These are phyloP conservation scores for Smutsia temminckii DNA, from an alignment of 2,797 vertebrate genomes.

Conservation along the genomic window DNA sequence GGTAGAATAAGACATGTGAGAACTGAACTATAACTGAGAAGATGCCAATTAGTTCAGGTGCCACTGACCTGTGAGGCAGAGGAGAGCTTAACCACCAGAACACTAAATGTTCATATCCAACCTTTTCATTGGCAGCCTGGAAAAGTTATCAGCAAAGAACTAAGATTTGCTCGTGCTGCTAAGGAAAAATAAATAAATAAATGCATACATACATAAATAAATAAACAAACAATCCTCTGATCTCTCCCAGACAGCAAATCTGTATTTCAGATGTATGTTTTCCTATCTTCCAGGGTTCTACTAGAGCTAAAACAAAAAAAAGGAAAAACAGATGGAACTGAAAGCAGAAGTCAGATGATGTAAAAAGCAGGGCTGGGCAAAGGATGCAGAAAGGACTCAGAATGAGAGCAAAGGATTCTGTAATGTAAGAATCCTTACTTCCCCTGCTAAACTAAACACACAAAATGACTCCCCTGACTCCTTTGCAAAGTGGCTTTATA, in stretches of 20 bases:
- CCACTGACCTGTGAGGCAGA: not conserved
- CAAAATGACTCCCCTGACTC: not conserved
- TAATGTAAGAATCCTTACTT: not conserved
- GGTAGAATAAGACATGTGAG: not conserved
- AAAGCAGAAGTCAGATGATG: not conserved
- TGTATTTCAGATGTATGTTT: constrained; percentile 41
- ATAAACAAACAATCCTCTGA: constrained; percentile 17
- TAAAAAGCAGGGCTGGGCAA: not conserved
- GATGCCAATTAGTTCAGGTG: constrained; percentile 63
- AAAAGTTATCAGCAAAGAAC: constrained; percentile 27
- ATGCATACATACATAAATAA: not conserved
- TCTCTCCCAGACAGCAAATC: constrained; percentile 23
- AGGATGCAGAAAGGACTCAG: not conserved
- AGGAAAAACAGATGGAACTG: constrained; percentile 36
- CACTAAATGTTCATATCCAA: not conserved
- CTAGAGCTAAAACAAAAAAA: constrained; percentile 26
- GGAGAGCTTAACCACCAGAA: constrained; percentile 16
- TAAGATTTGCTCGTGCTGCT: not conserved
- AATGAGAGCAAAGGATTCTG: not conserved
- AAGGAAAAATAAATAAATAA: not conserved
- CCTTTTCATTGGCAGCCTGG: constrained; percentile 35
- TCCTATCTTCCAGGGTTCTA: not conserved
- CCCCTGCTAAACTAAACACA: not conserved
- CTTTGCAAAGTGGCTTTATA: not conserved
- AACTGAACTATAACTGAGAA: constrained; percentile 61